These are phyloP conservation scores for Papilio gigon DNA, from an alignment of 2,888 invertebrate genomes.

Conservation along the genomic window DNA sequence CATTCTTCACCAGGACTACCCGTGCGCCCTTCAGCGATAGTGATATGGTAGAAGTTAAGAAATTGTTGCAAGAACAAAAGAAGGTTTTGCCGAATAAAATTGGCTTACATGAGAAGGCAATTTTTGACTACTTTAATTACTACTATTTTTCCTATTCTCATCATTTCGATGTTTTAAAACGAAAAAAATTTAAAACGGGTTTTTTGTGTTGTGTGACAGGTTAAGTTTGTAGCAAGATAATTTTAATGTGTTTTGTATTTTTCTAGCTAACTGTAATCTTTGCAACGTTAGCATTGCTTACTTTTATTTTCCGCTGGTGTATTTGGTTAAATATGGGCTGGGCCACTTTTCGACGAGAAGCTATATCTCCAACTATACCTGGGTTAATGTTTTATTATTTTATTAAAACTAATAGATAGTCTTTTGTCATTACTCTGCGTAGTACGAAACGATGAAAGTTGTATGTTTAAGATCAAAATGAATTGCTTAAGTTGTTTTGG, in stretches of 20 bases:
- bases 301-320: conserved; percentile 56
- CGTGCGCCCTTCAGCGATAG: conserved; percentile 49
- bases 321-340: conserved; percentile 54
- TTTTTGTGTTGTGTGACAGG: background rate
- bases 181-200: too few relatives aligned
- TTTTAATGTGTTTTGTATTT: conserved; percentile 1
- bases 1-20: conserved; percentile 47
- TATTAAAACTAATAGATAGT: too few relatives aligned
- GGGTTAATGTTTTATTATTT: conserved; percentile 46
- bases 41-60: conserved; percentile 51
- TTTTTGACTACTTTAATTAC: background rate
- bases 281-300: conserved; percentile 43
- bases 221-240: background rate
- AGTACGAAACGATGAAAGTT: too few relatives aligned
- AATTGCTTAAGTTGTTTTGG: too few relatives aligned
- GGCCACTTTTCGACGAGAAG: conserved; percentile 47
- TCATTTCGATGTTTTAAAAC: too few relatives aligned
- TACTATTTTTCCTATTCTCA: conserved; percentile 2
- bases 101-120: conserved; percentile 57
- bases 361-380: conserved; percentile 45
- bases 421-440: too few relatives aligned
- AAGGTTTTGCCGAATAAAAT: conserved; percentile 48
- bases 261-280: conserved; percentile 57
- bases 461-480: too few relatives aligned
- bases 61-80: conserved; percentile 48